These are phyloP conservation scores for Cephus pygmeus DNA, from an alignment of 2,888 invertebrate genomes.

Conservation along the genomic window DNA sequence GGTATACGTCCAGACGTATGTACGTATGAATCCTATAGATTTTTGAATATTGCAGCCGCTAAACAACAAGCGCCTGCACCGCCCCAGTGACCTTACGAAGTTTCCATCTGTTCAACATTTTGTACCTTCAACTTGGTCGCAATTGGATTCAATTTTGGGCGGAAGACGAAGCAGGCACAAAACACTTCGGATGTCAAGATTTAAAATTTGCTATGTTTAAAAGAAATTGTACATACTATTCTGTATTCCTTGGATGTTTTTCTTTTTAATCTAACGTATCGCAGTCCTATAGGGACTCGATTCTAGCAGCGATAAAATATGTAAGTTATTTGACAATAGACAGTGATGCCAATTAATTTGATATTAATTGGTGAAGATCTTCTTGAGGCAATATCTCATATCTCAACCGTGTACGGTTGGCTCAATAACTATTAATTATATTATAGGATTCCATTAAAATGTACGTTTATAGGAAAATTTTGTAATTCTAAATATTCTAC, in stretches of 20 bases:
- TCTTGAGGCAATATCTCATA: not conserved
- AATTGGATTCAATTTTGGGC: not conserved
- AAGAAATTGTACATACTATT: not conserved
- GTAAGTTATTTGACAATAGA: not conserved
- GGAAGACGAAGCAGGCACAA: not conserved
- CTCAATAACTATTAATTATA: not conserved
- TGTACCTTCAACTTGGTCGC: not conserved
- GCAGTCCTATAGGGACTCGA: not conserved
- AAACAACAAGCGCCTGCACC: slow-evolving; percentile 62
- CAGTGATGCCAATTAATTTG: not conserved
- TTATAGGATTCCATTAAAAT: not conserved
- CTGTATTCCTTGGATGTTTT: not conserved
- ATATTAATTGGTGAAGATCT: not conserved
- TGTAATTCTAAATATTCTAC: not conserved
- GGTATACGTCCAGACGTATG: not conserved
- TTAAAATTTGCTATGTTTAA: not conserved
- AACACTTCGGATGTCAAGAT: not conserved
- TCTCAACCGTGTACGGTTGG: not conserved
- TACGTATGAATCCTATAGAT: slow-evolving; percentile 4
- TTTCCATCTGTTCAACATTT: not conserved
- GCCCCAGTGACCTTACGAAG: not conserved
- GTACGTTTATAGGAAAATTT: not conserved
- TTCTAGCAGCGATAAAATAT: not conserved
- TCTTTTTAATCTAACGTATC: not conserved
- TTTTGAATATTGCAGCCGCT: slow-evolving; percentile 59